Evolutionary conservation across 2,888 invertebrate species (phyloP), one percentile per base, ranked within the genome.

Genomic region (Heliconius ismenius): DNA sequence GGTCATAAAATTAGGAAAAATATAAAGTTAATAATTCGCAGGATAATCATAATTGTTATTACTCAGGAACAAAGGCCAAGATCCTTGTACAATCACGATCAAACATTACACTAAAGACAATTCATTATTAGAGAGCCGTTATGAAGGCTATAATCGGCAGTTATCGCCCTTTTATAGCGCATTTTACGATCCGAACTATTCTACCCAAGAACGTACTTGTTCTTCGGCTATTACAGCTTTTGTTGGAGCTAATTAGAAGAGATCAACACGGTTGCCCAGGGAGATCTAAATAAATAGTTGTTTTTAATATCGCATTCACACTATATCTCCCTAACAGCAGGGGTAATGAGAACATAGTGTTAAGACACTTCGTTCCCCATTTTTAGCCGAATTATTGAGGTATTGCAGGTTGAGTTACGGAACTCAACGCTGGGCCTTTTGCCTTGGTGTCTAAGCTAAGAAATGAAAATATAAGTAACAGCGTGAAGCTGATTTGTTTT

Each of bases 131-230:
- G 90, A 90, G 90, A 88, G 89, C 92, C 89, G 91, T 94, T 93
- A 90, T 86, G 86, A 83, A 84, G 87, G 88, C 90, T 87, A 90
- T 94, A 94, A 94, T 93, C 92, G 92, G 85, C 90, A 88, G 91
- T 94, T 94, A 94, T 92, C 93, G 93, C 93, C 92, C 93, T 94
- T 94, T 94, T 94, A 94, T 94, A 92, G 94, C 91, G 80, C 86
- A 89, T 93, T 94, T 94, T 94, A 94, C 91, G 93, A 92, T 86
- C 87, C 83, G 88, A 94, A 94, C 94, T 94, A 94, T 94, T 94
- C 91, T 92, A 83, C 90, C 91, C 89, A 92, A 91, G 90, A 91
- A 91, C 89, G 90, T 88, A 87, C 87, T 86, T 82, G 87, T 86
- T 88, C 89, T 89, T 90, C 90, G 91, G 90, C 86, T 83, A 85